Evolutionary conservation across 1,140 invertebrate species (phyloP).

Genomic region (Papilio helenus): DNA sequence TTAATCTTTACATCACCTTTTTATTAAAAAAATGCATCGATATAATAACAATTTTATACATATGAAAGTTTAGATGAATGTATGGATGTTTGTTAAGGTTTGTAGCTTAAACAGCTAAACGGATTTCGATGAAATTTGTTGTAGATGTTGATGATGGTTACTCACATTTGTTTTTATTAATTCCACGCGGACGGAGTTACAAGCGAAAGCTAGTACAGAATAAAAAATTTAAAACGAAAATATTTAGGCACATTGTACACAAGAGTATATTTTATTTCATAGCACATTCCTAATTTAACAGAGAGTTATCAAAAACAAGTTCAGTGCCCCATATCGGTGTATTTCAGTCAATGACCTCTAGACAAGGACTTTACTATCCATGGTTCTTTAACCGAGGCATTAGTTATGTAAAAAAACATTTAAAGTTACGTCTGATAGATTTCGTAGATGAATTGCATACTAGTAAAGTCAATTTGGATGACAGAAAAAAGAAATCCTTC

Average conservation of each 20-base stretch:
- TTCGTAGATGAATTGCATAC: background rate
- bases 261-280: background rate
- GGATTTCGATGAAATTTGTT: no score
- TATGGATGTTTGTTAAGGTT: no score
- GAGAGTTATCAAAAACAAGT: background rate
- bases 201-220: no score
- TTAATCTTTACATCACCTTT: no score
- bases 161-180: no score
- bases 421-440: no score
- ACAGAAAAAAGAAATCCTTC: background rate
- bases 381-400: background rate
- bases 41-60: no score
- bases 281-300: background rate
- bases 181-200: no score
- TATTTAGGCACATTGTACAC: background rate
- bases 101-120: no score
- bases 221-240: background rate
- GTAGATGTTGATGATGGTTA: no score
- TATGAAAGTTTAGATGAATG: no score
- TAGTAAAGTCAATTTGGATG: background rate
- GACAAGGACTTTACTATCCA: constrained; percentile 1
- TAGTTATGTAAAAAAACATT: background rate
- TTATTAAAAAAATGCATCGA: no score
- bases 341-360: constrained; percentile 1
- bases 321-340: constrained; percentile 10